These are phyloP conservation scores for Panopea generosa DNA, from an alignment of 2,888 invertebrate genomes.

Conservation along the genomic window DNA sequence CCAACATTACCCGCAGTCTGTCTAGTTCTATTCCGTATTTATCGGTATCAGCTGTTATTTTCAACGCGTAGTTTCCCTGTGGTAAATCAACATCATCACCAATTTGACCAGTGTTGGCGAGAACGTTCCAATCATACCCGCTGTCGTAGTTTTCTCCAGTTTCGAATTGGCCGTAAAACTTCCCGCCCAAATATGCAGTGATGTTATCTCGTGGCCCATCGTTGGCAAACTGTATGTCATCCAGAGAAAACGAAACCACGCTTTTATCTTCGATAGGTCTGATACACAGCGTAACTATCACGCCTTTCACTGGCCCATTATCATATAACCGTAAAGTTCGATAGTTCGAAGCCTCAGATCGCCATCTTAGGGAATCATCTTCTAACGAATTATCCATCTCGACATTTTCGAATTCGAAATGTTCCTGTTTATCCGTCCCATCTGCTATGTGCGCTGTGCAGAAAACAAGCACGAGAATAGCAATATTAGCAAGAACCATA, in stretches of 20 bases:
- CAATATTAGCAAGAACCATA: too few species aligned
- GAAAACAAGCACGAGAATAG: too few species aligned
- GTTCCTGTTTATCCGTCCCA: too few species aligned
- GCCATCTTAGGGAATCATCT: too few species aligned
- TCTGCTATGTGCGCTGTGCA: too few species aligned
- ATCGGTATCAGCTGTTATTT: conserved; percentile 2
- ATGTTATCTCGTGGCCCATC: neutral
- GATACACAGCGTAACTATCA: too few species aligned
- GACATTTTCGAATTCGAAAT: too few species aligned
- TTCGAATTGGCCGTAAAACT: neutral
- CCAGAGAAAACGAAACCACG: neutral
- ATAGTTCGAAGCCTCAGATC: too few species aligned
- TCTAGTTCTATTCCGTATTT: conserved; percentile 9
- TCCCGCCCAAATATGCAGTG: neutral
- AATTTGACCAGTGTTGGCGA: neutral
- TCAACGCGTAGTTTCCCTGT: neutral
- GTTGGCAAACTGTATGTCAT: neutral
- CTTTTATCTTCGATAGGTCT: too few species aligned
- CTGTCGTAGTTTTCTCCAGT: neutral
- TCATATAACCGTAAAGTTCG: too few species aligned
- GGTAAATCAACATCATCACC: neutral
- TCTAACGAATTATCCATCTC: too few species aligned
- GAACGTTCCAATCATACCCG: neutral
- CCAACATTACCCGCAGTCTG: neutral
- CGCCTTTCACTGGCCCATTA: too few species aligned